phyloP scores from a whole-genome alignment of 2,797 vertebrate species.

The Choloepus didactylus region DNA sequence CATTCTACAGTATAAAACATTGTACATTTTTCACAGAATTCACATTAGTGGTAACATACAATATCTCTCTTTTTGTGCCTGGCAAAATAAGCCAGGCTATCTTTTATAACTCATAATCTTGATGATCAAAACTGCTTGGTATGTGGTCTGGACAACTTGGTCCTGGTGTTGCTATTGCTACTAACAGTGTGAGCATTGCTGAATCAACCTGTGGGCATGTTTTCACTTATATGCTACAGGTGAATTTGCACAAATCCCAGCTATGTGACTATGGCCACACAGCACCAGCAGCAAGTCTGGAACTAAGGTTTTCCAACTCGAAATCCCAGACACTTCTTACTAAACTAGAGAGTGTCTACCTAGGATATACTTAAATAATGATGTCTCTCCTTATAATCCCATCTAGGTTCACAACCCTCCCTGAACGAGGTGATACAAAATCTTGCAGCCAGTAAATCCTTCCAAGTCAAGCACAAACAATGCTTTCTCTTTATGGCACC shows the following conservation, averaged over 20 bases:
- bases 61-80: too few relatives aligned
- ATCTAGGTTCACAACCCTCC: constrained; percentile 63
- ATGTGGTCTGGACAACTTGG: background rate
- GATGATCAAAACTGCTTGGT: background rate
- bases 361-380: background rate
- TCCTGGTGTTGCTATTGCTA: background rate
- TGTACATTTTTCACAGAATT: too few relatives aligned
- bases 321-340: background rate
- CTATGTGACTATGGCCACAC: rapidly evolving
- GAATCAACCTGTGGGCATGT: background rate
- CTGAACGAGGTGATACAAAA: constrained; percentile 70
- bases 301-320: background rate
- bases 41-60: too few relatives aligned
- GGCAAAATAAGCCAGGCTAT: too few relatives aligned
- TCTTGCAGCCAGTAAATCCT: constrained; percentile 51
- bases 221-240: background rate
- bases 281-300: background rate
- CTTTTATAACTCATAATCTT: background rate
- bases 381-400: background rate
- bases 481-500: background rate
- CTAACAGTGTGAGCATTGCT: background rate
- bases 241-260: background rate
- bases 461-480: constrained; percentile 22
- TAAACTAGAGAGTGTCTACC: background rate
- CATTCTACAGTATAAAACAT: too few relatives aligned